Evolutionary conservation across 2,888 invertebrate species (phyloP), one percentile per base, ranked within the genome.

Genomic region (Agrotis puta): DNA sequence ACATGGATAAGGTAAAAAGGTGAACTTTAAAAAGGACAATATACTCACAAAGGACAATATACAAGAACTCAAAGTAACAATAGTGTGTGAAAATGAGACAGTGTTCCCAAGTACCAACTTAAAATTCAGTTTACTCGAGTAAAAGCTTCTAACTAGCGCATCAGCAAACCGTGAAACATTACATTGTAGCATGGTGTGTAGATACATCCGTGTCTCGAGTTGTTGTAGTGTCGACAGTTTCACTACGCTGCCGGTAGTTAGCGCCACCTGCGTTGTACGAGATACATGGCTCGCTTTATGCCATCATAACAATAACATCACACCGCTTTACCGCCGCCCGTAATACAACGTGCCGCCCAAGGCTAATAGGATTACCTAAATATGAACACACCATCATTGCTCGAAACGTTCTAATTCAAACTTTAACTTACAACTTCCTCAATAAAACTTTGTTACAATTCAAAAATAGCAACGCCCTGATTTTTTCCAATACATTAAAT

Each of bases 401-500:
- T 81, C 72, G 77, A 78, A 80, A 79, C 67, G 64, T 61, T 74
- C 59, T 74, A 81, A 84, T 77, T 80, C 82, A 77, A 76, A 76
- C 70, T 71, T 50, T 50, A 67, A 50, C 43, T 66, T 20, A 61
- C 22, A 9, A 56, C 54, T 85, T 83, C 82, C 72, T 73, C 79
- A 79, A 83, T 86, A 80, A 83, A 79, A 82, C 79, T 83, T 80
- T 82, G 82, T 83, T 70, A 79, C 66, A 76, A 68, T 63, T 39
- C 53, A 64, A 45, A 70, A 64, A 66, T 61, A 64, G 61, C 70
- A 70, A 83, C 87, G 85, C 65, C 74, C 79, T 87, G 88, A 90
- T 85, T 90, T 90, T 90, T 92, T 93, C 91, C 92, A 88, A 91
- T 92, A 92, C 91, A 92, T 91, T 91, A 85, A 88, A 86, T 89